phyloP scores from a whole-genome alignment of 2,888 invertebrate species.

The Campoplex capitator region DNA sequence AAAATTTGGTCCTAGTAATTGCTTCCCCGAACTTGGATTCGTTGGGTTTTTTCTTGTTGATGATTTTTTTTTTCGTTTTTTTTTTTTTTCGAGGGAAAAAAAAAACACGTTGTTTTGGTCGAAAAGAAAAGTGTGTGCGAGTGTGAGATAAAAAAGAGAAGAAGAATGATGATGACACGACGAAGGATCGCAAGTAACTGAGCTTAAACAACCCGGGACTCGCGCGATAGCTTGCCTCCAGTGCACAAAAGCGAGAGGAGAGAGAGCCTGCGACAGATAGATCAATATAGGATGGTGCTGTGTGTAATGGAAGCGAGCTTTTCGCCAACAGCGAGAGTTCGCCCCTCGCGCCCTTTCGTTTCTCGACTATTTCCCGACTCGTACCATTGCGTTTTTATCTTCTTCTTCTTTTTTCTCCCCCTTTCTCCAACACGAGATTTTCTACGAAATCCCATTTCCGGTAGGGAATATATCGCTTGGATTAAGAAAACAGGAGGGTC shows the following conservation, averaged over 20 bases:
- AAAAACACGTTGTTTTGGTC: not conserved
- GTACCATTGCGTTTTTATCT: not conserved
- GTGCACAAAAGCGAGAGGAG: constrained; percentile 63
- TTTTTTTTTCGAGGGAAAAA: not conserved
- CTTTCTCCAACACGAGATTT: not conserved
- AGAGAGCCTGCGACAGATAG: constrained; percentile 76
- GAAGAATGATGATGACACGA: constrained; percentile 63
- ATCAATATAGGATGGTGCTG: constrained; percentile 78
- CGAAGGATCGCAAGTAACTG: constrained; percentile 77
- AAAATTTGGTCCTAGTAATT: not conserved
- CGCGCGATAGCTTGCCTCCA: constrained; percentile 24
- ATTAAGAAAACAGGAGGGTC: not conserved
- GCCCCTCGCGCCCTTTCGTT: not conserved
- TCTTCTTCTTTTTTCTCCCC: not conserved
- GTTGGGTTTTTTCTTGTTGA: not conserved
- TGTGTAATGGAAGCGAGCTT: constrained; percentile 66
- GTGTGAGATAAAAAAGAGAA: not conserved
- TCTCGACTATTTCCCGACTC: not conserved
- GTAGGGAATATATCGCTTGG: not conserved
- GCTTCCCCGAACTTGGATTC: not conserved
- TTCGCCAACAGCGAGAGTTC: not conserved
- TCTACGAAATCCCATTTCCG: not conserved
- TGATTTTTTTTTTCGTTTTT: not conserved
- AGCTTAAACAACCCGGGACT: constrained; percentile 69
- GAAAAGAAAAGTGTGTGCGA: not conserved